Evolutionary conservation across 2,797 vertebrate genomes (phyloP).

Genomic region (Gephyroberyx darwinii): DNA sequence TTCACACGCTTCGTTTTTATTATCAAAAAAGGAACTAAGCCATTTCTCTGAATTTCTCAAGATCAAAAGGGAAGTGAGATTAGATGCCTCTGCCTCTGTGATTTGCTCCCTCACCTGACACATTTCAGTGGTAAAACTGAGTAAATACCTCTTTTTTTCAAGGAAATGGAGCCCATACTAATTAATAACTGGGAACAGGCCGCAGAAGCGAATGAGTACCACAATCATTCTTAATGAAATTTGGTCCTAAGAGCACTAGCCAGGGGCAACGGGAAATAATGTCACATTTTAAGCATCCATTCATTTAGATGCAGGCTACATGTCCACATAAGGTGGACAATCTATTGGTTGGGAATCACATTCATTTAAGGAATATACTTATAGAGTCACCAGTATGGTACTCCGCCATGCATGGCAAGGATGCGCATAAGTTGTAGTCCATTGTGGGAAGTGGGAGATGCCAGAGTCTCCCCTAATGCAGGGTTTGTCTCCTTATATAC

Average conservation of each 20-base stretch:
- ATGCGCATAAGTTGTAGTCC: neutral
- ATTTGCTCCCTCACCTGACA: constrained; percentile 52
- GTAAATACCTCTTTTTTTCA: constrained; percentile 46
- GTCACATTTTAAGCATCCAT: neutral
- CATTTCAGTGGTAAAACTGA: constrained; percentile 46
- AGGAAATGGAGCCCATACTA: constrained; percentile 23
- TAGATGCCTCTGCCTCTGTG: constrained; percentile 52
- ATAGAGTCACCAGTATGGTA: neutral
- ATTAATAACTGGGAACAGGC: constrained; percentile 1
- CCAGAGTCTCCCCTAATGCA: neutral
- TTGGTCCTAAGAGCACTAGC: neutral
- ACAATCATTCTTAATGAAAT: neutral
- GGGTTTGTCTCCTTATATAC: neutral
- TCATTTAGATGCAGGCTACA: neutral
- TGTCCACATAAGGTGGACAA: neutral
- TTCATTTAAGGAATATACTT: neutral
- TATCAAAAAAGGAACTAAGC: constrained; percentile 60
- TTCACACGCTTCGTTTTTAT: constrained; percentile 25
- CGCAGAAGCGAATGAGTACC: neutral
- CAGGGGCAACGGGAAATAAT: neutral
- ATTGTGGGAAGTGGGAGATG: neutral
- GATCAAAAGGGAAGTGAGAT: constrained; percentile 80
- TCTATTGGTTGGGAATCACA: neutral
- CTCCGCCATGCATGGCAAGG: neutral
- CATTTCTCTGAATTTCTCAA: constrained; percentile 49